phyloP scores from a whole-genome alignment of 2,797 vertebrate species.

The Takifugu rubripes region DNA sequence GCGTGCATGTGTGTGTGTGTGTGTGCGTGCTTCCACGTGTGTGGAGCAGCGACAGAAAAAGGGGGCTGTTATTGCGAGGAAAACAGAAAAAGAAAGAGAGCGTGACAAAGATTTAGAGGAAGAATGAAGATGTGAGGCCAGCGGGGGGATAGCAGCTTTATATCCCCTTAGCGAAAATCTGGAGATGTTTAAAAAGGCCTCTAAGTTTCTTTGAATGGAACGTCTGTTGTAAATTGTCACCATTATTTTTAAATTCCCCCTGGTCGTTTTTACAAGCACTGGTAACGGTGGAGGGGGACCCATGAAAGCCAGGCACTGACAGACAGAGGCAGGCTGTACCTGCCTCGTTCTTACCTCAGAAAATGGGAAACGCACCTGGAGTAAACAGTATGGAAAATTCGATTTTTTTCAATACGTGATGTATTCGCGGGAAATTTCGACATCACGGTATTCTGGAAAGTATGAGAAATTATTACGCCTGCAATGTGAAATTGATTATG shows the following conservation, averaged over 20 bases:
- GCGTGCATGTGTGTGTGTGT: constrained; percentile 14
- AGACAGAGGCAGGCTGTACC: not conserved
- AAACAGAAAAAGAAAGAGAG: constrained; percentile 37
- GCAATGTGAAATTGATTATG: constrained; percentile 18
- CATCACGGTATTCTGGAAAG: not conserved
- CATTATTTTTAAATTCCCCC: constrained; percentile 19
- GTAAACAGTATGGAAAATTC: no score
- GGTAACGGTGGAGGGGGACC: not conserved
- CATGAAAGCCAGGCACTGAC: not conserved
- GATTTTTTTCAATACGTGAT: no score
- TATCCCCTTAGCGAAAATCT: constrained; percentile 51
- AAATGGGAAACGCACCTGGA: no score
- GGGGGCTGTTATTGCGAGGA: constrained; percentile 21
- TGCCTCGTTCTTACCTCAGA: no score
- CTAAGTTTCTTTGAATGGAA: constrained; percentile 31
- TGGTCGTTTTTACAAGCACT: constrained; percentile 23
- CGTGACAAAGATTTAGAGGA: constrained; percentile 44
- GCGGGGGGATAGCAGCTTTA: constrained; percentile 25
- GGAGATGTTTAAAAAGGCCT: constrained; percentile 51
- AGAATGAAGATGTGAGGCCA: constrained; percentile 54
- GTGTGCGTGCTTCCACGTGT: constrained; percentile 1
- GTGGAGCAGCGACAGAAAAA: constrained; percentile 10
- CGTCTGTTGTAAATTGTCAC: constrained; percentile 41
- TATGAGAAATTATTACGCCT: constrained; percentile 5
- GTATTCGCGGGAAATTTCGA: not conserved